A percentile compares a stretch with the other conserved stretches of the same genome.
Evolutionary conservation across 2,888 invertebrate genomes (phyloP).

Genomic region (Parnassius apollo): DNA sequence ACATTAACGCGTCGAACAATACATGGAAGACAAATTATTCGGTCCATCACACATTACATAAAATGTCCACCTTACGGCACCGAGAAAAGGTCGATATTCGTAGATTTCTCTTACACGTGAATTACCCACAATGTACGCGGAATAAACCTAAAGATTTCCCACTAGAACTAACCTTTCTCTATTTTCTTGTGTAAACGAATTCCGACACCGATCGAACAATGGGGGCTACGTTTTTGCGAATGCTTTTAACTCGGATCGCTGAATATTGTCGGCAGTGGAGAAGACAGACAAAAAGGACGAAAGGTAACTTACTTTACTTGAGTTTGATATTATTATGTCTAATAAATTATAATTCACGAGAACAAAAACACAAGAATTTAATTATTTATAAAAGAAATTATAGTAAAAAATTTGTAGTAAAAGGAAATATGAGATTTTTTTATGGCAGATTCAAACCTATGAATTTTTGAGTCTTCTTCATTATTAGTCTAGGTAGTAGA

Average conservation of each 20-base stretch:
- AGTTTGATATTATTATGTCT: too few species aligned
- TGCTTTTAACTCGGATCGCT: constrained; percentile 2
- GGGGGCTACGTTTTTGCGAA: constrained; percentile 9
- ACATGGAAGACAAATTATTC: constrained; percentile 25
- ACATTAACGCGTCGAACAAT: constrained; percentile 16
- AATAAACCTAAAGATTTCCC: constrained; percentile 26
- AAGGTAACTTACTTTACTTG: too few species aligned
- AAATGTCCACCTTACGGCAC: constrained; percentile 6
- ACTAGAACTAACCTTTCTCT: constrained; percentile 22
- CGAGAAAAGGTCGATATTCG: constrained; percentile 1
- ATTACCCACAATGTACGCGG: constrained; percentile 10
- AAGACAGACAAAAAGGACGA: background rate
- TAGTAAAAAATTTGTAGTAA: too few species aligned
- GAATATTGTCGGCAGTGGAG: constrained; percentile 1
- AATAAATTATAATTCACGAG: too few species aligned
- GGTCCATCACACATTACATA: background rate
- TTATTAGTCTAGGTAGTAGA: too few species aligned
- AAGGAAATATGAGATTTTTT: too few species aligned
- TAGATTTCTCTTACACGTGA: background rate
- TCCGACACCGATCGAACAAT: constrained; percentile 24
- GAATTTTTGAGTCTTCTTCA: too few species aligned
- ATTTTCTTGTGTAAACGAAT: constrained; percentile 24
- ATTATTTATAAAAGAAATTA: too few species aligned
- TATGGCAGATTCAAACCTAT: too few species aligned
- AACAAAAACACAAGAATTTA: too few species aligned